Base-by-base conservation (phyloP, 2,113 vertebrate genomes). In the Microtus oregoni region DNA sequence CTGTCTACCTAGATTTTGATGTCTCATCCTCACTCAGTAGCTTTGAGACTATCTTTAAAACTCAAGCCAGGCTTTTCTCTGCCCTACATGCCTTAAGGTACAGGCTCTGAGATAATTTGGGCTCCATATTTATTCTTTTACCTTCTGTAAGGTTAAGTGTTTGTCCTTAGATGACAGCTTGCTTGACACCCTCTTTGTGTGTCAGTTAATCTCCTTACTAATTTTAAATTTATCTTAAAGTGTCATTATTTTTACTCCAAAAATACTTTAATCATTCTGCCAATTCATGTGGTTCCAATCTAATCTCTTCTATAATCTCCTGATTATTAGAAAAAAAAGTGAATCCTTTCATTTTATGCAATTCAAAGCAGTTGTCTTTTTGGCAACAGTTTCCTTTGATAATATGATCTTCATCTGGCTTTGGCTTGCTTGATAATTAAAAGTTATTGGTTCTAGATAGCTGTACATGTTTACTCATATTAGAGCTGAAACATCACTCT, bases 341-440 rank as follows among this genome's bases (percentile, higher is more conserved):
- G 28, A 75, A 70, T 65, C n/a, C n/a, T 78, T 85, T 95, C 65
- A 93, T 89, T 95, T 32, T 24, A 72, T 91, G 24, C 6, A 93
- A 65, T 52, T 83, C 20, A 78, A 82, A 77, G 1, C 85, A 47
- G 61, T 92, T 94, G 44, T 88, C 30, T 52, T 68, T 32, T 61
- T 35, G 26, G 61, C 55, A 83, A 68, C 87, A 76, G 75, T 61
- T 10, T 65, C 4, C 67, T 93, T 83, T 61, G 47, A 89, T 70
- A 78, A 72, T 91, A 88, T 44, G 10, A 14, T 91, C 22, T 65
- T 91, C 63, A 73, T 78, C 32, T 72, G 35, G 6, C 30, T 82
- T 72, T 72, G 87, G 83, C 63, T 68, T 68, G 9, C 63, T 89
- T 70, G 13, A 22, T 65, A 77, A 85, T 89, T 89, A 78, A 14